These are phyloP conservation scores for Orthosia gothica DNA, from an alignment of 2,888 invertebrate species.

Conservation along the genomic window DNA sequence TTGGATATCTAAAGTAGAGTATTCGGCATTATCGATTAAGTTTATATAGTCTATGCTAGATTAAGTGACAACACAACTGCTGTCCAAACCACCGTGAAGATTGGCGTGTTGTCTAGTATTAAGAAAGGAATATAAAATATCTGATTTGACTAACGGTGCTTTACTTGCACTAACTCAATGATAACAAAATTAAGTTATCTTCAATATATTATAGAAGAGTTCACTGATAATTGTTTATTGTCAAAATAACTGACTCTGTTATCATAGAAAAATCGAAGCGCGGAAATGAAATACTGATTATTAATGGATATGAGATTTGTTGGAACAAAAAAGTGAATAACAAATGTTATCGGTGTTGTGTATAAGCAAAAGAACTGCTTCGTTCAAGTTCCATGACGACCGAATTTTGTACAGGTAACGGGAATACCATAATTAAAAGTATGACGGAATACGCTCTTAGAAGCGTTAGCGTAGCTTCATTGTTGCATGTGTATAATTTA, in stretches of 20 bases:
- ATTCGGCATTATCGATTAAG: no score
- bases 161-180: no score
- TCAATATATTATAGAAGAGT: constrained; percentile 8
- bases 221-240: constrained; percentile 2
- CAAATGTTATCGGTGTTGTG: constrained; percentile 11
- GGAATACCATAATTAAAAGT: neutral
- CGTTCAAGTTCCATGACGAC: constrained; percentile 5
- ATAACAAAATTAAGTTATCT: no score
- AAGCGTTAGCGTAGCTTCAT: no score
- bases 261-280: constrained; percentile 2
- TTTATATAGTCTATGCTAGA: no score
- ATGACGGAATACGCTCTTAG: constrained; percentile 7
- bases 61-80: no score
- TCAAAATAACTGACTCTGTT: neutral
- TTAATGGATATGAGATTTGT: neutral
- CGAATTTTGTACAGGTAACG: constrained; percentile 6
- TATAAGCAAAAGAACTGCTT: constrained; percentile 5
- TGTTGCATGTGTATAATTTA: constrained; percentile 14
- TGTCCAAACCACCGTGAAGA: no score
- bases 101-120: no score
- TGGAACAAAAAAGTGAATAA: neutral
- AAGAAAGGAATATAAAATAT: no score
- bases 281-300: neutral
- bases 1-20: no score
- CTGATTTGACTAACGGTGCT: no score